Percentiles rank a stretch among this genome's conserved stretches.
Evolutionary conservation across 2,888 invertebrate genomes (phyloP).

Genomic region (Hymenopus coronatus): DNA sequence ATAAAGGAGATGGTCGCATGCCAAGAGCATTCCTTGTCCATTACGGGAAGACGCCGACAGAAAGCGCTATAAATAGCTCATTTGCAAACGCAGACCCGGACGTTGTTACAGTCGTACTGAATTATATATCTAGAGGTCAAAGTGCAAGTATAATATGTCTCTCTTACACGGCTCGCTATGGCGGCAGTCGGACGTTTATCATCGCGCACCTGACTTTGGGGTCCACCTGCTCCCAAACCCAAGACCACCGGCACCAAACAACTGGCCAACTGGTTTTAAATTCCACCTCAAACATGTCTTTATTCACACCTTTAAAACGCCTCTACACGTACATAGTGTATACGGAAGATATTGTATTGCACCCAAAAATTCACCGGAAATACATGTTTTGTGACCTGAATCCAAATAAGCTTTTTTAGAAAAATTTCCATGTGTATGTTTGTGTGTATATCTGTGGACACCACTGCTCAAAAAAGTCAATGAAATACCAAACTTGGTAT

Average conservation of each 20-base stretch:
- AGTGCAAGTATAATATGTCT: neutral
- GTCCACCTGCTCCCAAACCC: neutral
- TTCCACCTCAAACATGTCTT: too few species aligned
- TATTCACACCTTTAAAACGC: too few species aligned
- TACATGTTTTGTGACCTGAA: too few species aligned
- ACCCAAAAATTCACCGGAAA: too few species aligned
- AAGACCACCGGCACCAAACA: neutral
- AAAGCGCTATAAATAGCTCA: neutral
- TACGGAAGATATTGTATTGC: too few species aligned
- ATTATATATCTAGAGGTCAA: neutral
- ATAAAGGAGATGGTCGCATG: neutral
- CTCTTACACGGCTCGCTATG: neutral
- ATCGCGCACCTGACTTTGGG: neutral
- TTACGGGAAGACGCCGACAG: neutral
- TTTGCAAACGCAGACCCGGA: neutral
- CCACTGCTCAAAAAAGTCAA: too few species aligned
- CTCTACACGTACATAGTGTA: too few species aligned
- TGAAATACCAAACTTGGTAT: too few species aligned
- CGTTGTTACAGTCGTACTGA: neutral
- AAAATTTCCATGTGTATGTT: too few species aligned
- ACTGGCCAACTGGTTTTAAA: too few species aligned
- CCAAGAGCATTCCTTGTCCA: neutral
- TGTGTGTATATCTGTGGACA: too few species aligned
- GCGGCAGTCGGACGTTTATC: neutral
- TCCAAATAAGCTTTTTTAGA: too few species aligned